Evolutionary conservation across 1,140 invertebrate genomes (phyloP).

Genomic region (Drosophila trapezifrons): DNA sequence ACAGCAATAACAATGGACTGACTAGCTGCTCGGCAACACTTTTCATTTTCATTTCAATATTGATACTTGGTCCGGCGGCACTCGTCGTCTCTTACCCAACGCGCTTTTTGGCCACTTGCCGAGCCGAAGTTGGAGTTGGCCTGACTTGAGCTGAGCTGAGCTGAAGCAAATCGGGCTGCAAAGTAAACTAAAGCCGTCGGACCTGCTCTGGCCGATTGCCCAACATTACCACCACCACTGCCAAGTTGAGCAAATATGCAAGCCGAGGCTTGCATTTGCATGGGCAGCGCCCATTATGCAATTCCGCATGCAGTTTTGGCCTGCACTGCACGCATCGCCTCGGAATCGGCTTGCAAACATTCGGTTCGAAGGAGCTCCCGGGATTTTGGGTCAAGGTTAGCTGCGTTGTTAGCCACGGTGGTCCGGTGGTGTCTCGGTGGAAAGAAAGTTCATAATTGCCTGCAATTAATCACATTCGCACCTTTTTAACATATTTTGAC

Average conservation of each 20-base stretch:
- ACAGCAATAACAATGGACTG: conserved; percentile 46
- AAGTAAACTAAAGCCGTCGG: conserved; percentile 33
- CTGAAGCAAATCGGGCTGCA: conserved; percentile 17
- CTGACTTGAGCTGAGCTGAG: conserved; percentile 1
- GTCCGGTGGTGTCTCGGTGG: conserved; percentile 9
- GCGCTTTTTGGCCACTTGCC: conserved; percentile 54
- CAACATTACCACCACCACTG: conserved; percentile 26
- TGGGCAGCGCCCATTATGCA: conserved; percentile 57
- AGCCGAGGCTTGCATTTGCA: conserved; percentile 50
- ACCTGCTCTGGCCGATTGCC: conserved; percentile 37
- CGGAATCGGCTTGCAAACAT: conserved; percentile 2
- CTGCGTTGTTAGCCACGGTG: conserved; percentile 43
- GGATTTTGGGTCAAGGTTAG: conserved; percentile 76
- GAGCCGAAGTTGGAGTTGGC: conserved; percentile 50
- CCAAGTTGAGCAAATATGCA: conserved; percentile 52
- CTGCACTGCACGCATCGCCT: conserved; percentile 7
- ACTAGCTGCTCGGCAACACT: conserved; percentile 54
- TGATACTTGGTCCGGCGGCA: conserved; percentile 35
- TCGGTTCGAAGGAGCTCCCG: conserved; percentile 4
- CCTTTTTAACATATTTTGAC: conserved; percentile 49
- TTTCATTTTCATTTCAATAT: conserved; percentile 77
- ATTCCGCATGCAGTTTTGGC: conserved; percentile 49
- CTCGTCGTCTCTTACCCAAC: conserved; percentile 55
- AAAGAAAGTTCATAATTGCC: conserved; percentile 67
- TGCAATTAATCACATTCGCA: conserved; percentile 60